Evolutionary conservation across 2,797 vertebrate species (phyloP).

Genomic region (Graptemys geographica): DNA sequence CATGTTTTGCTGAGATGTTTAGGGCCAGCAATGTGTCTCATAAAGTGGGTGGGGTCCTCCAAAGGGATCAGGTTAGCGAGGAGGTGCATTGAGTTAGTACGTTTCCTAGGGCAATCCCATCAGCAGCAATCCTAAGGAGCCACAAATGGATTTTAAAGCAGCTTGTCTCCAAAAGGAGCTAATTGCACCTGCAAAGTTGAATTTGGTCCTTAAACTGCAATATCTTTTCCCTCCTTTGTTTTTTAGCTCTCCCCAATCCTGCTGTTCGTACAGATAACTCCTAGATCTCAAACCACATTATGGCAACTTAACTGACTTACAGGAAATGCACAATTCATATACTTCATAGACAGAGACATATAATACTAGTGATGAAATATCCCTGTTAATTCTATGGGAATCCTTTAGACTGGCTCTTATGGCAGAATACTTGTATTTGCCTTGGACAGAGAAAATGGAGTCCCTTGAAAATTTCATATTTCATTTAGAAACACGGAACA

Average conservation of each 20-base stretch:
- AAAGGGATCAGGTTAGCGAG: neutral
- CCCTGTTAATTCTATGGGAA: neutral
- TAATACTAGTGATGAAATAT: neutral
- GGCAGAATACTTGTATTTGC: neutral
- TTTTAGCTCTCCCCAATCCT: neutral
- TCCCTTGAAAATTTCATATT: neutral
- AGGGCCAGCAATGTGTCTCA: neutral
- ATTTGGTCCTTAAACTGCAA: neutral
- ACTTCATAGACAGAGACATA: neutral
- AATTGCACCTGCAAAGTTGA: neutral
- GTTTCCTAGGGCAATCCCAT: neutral
- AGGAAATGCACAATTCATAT: neutral
- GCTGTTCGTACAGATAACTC: neutral
- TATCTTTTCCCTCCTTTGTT: neutral
- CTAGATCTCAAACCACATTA: neutral
- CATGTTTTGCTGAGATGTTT: neutral
- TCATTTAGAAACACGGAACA: neutral
- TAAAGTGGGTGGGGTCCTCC: neutral
- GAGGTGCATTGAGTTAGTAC: neutral
- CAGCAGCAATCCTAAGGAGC: neutral
- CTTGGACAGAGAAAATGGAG: neutral
- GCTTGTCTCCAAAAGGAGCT: neutral
- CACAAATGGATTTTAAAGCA: neutral
- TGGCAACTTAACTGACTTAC: neutral
- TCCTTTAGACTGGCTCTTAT: neutral